A percentile compares a stretch with the other conserved stretches of the same genome.
Conservation (phyloP, 2,888 invertebrate genomes). For the Didymodactylos carnosus region DNA sequence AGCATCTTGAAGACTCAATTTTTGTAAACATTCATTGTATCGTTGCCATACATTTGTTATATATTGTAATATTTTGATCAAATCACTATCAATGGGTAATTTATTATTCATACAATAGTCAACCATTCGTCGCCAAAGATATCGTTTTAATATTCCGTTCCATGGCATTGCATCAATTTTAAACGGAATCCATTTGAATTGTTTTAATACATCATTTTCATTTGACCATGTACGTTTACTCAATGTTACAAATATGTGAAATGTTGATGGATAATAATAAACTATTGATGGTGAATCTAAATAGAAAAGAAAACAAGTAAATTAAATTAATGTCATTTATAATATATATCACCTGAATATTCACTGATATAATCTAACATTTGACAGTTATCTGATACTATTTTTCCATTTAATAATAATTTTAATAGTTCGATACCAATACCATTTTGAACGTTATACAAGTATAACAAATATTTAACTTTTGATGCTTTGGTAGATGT, state of each 20-base stretch:
- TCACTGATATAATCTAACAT: not conserved
- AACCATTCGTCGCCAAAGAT: conserved; percentile 24
- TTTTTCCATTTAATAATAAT: not conserved
- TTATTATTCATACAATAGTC: too few species aligned
- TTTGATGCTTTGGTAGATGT: too few species aligned
- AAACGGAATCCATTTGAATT: conserved; percentile 31
- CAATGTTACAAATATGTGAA: not conserved
- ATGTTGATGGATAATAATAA: not conserved
- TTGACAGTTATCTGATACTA: not conserved
- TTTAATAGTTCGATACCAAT: not conserved
- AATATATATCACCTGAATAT: not conserved
- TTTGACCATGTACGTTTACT: not conserved
- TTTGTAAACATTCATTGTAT: conserved; percentile 27
- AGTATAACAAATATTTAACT: not conserved
- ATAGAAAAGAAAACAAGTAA: not conserved
- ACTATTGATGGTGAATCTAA: not conserved
- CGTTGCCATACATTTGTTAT: conserved; percentile 29
- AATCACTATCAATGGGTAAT: conserved; percentile 19
- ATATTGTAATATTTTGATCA: conserved; percentile 23
- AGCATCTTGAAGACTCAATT: conserved; percentile 27
- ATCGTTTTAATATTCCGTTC: conserved; percentile 24
- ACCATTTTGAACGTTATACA: not conserved
- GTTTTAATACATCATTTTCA: conserved; percentile 15
- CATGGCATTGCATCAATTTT: conserved; percentile 28
- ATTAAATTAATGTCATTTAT: not conserved